A percentile compares a stretch with the other conserved stretches of the same genome.
Evolutionary conservation across 2,888 invertebrate species (phyloP).

Genomic region (Platycnemis pennipes): DNA sequence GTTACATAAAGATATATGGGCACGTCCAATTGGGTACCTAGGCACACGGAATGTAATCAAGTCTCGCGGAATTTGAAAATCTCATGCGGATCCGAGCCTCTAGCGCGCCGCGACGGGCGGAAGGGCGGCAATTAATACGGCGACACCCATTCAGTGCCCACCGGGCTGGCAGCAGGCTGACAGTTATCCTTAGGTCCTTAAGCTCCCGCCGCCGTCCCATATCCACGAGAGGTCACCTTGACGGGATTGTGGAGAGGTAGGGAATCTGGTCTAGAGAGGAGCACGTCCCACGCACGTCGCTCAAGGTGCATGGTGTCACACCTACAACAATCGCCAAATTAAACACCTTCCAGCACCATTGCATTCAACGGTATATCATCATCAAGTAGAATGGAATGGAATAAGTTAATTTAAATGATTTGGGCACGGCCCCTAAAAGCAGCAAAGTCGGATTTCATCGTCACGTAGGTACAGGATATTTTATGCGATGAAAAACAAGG

Average conservation of each 20-base stretch:
- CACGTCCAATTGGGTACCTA: conserved; percentile 25
- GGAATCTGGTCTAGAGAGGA: too few relatives aligned
- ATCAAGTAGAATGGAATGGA: too few relatives aligned
- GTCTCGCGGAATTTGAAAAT: conserved; percentile 25
- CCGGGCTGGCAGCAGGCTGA: background rate
- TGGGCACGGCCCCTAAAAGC: too few relatives aligned
- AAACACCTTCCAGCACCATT: too few relatives aligned
- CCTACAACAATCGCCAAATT: too few relatives aligned
- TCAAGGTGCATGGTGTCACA: too few relatives aligned
- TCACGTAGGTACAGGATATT: too few relatives aligned
- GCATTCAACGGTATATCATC: too few relatives aligned
- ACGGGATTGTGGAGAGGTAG: background rate
- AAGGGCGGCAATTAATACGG: background rate
- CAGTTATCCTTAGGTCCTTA: background rate
- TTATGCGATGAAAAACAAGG: too few relatives aligned
- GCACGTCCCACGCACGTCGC: too few relatives aligned
- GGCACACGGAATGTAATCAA: conserved; percentile 14
- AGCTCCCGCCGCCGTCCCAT: background rate
- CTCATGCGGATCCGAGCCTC: background rate
- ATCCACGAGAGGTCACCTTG: background rate
- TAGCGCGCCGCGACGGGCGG: background rate
- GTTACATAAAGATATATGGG: background rate
- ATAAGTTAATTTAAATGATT: too few relatives aligned
- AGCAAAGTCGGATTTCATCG: too few relatives aligned
- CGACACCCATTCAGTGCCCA: background rate